Percentiles rank a stretch among this genome's conserved stretches.
Evolutionary conservation across 2,888 invertebrate species (phyloP).

Genomic region (Hedya salicella): DNA sequence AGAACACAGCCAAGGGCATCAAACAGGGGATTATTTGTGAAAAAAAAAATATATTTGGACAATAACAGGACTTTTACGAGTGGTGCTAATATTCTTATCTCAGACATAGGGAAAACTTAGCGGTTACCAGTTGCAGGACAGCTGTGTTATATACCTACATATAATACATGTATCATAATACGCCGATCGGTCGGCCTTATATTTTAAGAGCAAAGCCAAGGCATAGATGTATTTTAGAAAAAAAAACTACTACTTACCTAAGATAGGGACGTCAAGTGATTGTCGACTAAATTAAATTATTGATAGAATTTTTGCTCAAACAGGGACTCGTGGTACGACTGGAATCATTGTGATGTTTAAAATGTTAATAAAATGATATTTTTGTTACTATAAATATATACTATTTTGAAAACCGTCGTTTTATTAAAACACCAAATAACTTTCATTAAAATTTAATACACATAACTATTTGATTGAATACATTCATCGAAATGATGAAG

Average conservation of each 20-base stretch:
- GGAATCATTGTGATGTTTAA: slow-evolving; percentile 58
- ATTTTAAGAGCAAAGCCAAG: slow-evolving; percentile 25
- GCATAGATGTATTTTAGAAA: slow-evolving; percentile 16
- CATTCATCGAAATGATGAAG: slow-evolving; percentile 16
- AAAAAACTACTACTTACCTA: slow-evolving; percentile 4
- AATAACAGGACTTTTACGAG: slow-evolving; percentile 31
- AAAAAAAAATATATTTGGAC: slow-evolving; percentile 34
- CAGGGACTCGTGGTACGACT: slow-evolving; percentile 64
- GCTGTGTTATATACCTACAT: background rate
- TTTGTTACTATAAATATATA: slow-evolving; percentile 72
- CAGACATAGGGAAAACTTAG: slow-evolving; percentile 52
- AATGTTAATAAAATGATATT: slow-evolving; percentile 58
- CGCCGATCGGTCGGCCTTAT: background rate
- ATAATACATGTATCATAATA: slow-evolving; percentile 4
- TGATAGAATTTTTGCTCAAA: slow-evolving; percentile 73
- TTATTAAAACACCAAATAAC: slow-evolving; percentile 42
- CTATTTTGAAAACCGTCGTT: slow-evolving; percentile 53
- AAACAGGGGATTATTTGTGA: slow-evolving; percentile 33
- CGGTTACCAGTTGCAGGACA: slow-evolving; percentile 7
- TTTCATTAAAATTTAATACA: slow-evolving; percentile 37
- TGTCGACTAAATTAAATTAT: slow-evolving; percentile 54
- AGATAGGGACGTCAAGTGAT: slow-evolving; percentile 10
- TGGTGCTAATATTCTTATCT: slow-evolving; percentile 35
- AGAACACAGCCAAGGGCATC: slow-evolving; percentile 19
- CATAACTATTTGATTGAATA: slow-evolving; percentile 29